Conservation (phyloP, 2,113 vertebrate genomes). For the Protobothrops mucrosquamatus region DNA sequence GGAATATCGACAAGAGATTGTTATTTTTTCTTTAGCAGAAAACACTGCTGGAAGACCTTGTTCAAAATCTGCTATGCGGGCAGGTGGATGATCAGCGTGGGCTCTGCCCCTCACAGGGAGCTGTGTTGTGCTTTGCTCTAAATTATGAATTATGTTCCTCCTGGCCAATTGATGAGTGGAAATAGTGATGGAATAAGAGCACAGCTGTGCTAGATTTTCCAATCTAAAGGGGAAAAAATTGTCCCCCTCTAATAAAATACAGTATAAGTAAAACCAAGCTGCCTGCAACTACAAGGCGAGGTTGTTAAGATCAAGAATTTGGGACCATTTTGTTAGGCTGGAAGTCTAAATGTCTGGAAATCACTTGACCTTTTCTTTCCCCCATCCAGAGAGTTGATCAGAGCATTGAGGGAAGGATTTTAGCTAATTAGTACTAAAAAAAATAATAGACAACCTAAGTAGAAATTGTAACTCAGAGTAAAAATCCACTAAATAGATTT, state of each 20-base stretch:
- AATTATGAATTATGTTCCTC: not conserved
- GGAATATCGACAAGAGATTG: not conserved
- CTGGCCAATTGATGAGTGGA: not conserved
- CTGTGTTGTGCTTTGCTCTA: not conserved
- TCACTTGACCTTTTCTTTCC: not conserved
- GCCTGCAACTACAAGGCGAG: not conserved
- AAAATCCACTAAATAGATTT: not conserved
- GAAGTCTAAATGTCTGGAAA: not conserved
- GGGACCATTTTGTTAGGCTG: not conserved
- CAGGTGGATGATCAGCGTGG: not conserved
- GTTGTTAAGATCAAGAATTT: not conserved
- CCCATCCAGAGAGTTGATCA: not conserved
- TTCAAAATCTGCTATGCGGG: not conserved
- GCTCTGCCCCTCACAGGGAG: not conserved
- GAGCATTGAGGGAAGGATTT: not conserved
- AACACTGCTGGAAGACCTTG: not conserved
- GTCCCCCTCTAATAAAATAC: not conserved
- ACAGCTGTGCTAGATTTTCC: not conserved
- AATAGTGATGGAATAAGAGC: not conserved
- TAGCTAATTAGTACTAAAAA: not conserved
- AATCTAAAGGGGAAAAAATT: not conserved
- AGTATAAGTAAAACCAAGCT: not conserved
- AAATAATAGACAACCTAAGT: not conserved
- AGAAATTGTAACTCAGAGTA: not conserved
- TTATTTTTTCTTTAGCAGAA: not conserved